Evolutionary conservation across 2,888 invertebrate species (phyloP).

Genomic region (Copidosoma aretas): DNA sequence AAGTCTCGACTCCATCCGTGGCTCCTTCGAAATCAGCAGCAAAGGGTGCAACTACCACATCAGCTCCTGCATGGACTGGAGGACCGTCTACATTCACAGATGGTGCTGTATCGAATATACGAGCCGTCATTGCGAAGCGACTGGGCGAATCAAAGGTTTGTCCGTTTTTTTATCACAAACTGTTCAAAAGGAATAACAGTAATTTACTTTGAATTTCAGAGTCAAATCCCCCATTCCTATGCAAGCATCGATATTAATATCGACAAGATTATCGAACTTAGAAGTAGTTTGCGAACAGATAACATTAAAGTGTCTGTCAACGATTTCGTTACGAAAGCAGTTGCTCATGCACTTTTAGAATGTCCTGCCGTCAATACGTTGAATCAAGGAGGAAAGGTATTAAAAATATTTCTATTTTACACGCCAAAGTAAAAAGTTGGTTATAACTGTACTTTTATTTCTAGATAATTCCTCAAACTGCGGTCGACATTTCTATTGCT

Average conservation of each 20-base stretch:
- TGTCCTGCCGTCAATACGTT: conserved; percentile 64
- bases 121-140: conserved; percentile 70
- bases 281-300: conserved; percentile 65
- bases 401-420: conserved; percentile 14
- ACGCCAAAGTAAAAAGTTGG: neutral
- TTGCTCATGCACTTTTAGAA: conserved; percentile 67
- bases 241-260: conserved; percentile 66
- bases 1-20: conserved; percentile 29
- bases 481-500: conserved; percentile 70
- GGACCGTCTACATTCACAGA: conserved; percentile 64
- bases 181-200: neutral
- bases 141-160: conserved; percentile 69
- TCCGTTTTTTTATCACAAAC: too few relatives aligned
- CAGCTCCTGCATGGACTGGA: conserved; percentile 5
- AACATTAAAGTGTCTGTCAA: conserved; percentile 70
- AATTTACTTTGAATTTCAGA: conserved; percentile 34
- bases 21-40: conserved; percentile 7
- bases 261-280: conserved; percentile 63
- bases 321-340: conserved; percentile 72
- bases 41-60: conserved; percentile 1
- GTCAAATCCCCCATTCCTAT: conserved; percentile 72
- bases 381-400: conserved; percentile 63
- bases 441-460: neutral
- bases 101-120: conserved; percentile 68
- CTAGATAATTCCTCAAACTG: conserved; percentile 57